phyloP scores from a whole-genome alignment of 2,888 invertebrate species.

The Tipula lateralis region DNA sequence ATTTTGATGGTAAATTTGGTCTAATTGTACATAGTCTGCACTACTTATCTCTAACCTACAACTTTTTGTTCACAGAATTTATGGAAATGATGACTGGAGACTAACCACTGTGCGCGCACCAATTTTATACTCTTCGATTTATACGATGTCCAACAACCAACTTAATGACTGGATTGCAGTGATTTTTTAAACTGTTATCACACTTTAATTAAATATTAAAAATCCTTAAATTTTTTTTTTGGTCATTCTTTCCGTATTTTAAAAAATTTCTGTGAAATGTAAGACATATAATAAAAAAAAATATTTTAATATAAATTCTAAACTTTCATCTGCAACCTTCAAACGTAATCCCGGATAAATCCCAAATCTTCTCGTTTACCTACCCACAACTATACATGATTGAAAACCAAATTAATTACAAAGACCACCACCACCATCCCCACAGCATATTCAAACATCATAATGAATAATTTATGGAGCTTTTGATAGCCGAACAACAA shows the following conservation, averaged over 20 bases:
- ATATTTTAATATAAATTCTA: background rate
- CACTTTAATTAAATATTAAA: background rate
- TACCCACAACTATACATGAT: background rate
- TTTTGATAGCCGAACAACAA: background rate
- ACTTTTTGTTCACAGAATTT: slow-evolving; percentile 15
- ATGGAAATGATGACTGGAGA: slow-evolving; percentile 32
- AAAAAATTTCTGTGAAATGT: slow-evolving; percentile 28
- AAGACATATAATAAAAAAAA: slow-evolving; percentile 21
- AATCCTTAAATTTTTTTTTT: slow-evolving; percentile 20
- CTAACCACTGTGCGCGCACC: background rate
- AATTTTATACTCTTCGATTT: background rate
- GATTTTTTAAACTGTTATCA: slow-evolving; percentile 20
- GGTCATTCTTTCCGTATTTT: slow-evolving; percentile 24
- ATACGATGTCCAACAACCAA: background rate
- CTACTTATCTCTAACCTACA: background rate
- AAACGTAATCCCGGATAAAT: no score
- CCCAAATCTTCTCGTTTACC: background rate
- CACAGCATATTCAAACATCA: background rate
- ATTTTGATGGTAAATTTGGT: slow-evolving; percentile 85
- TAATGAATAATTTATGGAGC: background rate
- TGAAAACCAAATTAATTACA: background rate
- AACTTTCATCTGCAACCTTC: background rate
- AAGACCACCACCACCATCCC: background rate
- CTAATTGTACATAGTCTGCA: background rate
- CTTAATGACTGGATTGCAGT: background rate